phyloP scores from a whole-genome alignment of 30 jellyfish, hydroid and myxozoan genomes.

The Aurelia aurita region DNA sequence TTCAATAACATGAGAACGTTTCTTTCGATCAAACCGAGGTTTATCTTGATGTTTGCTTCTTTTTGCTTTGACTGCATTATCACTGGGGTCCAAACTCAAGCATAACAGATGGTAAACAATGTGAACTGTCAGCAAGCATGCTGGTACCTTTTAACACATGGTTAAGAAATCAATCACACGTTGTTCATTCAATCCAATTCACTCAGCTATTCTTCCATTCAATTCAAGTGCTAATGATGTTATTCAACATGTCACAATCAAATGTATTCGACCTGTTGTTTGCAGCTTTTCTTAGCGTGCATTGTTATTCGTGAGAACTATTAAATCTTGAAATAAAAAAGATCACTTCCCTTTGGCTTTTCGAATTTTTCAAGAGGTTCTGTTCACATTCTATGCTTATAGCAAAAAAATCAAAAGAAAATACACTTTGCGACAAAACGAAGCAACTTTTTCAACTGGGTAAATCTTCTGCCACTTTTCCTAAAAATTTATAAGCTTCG shows the following conservation, averaged over 20 bases:
- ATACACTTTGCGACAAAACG: too few relatives aligned
- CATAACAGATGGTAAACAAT: slow-evolving; percentile 81
- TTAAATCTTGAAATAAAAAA: too few relatives aligned
- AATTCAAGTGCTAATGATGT: neutral
- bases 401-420: too few relatives aligned
- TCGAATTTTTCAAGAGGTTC: too few relatives aligned
- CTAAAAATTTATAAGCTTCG: too few relatives aligned
- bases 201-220: neutral
- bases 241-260: neutral
- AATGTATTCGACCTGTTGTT: neutral
- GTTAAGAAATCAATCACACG: slow-evolving; percentile 29
- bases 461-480: too few relatives aligned
- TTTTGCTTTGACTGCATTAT: slow-evolving; percentile 86
- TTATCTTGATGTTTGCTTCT: slow-evolving; percentile 28
- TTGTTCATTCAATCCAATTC: slow-evolving; percentile 9
- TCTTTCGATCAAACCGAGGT: slow-evolving; percentile 73
- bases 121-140: slow-evolving; percentile 86
- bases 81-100: slow-evolving; percentile 89
- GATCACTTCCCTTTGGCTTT: too few relatives aligned
- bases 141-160: slow-evolving; percentile 81
- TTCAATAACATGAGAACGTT: slow-evolving; percentile 90
- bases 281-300: neutral
- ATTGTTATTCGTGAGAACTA: too few relatives aligned
- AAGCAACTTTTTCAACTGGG: too few relatives aligned
- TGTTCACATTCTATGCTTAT: too few relatives aligned